Conservation (phyloP, 2,888 invertebrate genomes). For the Linnaemya tessellans region DNA sequence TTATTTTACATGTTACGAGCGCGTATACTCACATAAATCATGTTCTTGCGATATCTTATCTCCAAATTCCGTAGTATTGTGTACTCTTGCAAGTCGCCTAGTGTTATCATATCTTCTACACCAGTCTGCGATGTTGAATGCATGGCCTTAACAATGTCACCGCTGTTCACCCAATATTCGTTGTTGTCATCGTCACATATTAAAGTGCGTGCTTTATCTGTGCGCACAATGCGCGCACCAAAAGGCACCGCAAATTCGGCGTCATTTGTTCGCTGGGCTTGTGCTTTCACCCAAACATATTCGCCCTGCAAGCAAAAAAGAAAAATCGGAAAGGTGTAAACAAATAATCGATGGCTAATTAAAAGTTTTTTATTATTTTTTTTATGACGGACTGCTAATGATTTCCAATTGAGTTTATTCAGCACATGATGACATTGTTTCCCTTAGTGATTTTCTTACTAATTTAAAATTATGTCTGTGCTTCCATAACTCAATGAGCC, state of each 20-base stretch:
- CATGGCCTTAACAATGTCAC: slow-evolving; percentile 88
- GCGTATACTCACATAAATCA: slow-evolving; percentile 92
- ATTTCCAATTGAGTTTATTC: too few species aligned
- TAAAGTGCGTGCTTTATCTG: slow-evolving; percentile 89
- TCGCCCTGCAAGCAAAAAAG: slow-evolving; percentile 87
- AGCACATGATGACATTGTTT: too few species aligned
- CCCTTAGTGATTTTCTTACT: too few species aligned
- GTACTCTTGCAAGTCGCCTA: slow-evolving; percentile 97
- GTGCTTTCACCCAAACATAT: slow-evolving; percentile 94
- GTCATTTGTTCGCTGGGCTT: slow-evolving; percentile 83
- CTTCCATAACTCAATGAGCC: too few species aligned
- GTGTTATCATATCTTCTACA: slow-evolving; percentile 97
- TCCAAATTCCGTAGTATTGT: slow-evolving; percentile 96
- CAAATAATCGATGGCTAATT: background rate
- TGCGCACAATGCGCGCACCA: slow-evolving; percentile 91
- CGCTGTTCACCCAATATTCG: slow-evolving; percentile 86
- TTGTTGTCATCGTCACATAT: slow-evolving; percentile 93
- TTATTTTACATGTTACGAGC: background rate
- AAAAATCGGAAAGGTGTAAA: background rate
- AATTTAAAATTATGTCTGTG: too few species aligned
- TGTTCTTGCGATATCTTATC: slow-evolving; percentile 92
- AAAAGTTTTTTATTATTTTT: background rate
- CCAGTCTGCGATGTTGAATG: slow-evolving; percentile 91
- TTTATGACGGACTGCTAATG: too few species aligned
- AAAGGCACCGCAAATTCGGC: slow-evolving; percentile 92